Percentiles rank a stretch among this genome's conserved stretches.
These are phyloP conservation scores for Aplochiton taeniatus DNA, from an alignment of 2,797 vertebrate species.

Conservation along the genomic window DNA sequence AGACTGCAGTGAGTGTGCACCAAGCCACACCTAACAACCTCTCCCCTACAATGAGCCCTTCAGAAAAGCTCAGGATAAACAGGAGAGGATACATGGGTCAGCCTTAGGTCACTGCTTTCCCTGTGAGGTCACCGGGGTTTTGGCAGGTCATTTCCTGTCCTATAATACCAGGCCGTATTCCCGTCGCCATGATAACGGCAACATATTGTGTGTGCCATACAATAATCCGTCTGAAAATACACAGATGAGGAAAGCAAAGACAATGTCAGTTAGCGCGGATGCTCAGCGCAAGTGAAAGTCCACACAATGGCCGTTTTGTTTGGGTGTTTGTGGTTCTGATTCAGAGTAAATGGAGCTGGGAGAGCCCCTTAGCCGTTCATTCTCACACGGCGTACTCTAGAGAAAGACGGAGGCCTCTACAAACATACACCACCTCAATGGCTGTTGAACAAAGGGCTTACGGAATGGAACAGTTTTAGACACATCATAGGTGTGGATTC, in stretches of 20 bases:
- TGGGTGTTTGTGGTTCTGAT: slow-evolving; percentile 58
- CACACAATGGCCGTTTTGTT: slow-evolving; percentile 71
- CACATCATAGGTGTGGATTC: slow-evolving; percentile 2
- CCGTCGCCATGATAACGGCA: slow-evolving; percentile 64
- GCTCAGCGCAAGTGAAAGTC: slow-evolving; percentile 56
- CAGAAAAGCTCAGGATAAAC: slow-evolving; percentile 49
- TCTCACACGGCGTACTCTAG: slow-evolving; percentile 39
- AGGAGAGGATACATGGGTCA: slow-evolving; percentile 50
- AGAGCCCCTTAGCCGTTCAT: slow-evolving; percentile 32
- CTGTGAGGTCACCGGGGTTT: slow-evolving; percentile 70
- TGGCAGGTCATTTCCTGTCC: slow-evolving; percentile 73
- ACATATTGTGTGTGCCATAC: slow-evolving; percentile 76
- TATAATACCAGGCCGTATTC: slow-evolving; percentile 61
- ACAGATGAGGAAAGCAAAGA: slow-evolving; percentile 71
- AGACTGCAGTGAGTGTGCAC: slow-evolving; percentile 12
- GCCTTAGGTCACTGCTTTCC: slow-evolving; percentile 67
- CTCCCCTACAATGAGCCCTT: slow-evolving; percentile 36
- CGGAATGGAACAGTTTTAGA: too few relatives aligned
- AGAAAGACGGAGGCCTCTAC: slow-evolving; percentile 9
- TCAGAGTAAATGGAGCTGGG: slow-evolving; percentile 35
- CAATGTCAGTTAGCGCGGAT: slow-evolving; percentile 78
- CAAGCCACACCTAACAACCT: slow-evolving; percentile 51
- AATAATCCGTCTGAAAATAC: slow-evolving; percentile 79
- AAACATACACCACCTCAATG: slow-evolving; percentile 28
- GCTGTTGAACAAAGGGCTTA: neutral